A percentile compares a stretch with the other conserved stretches of the same genome.
phyloP scores from a whole-genome alignment of 2,113 vertebrate genomes.

The Myanophis thanlyinensis region DNA sequence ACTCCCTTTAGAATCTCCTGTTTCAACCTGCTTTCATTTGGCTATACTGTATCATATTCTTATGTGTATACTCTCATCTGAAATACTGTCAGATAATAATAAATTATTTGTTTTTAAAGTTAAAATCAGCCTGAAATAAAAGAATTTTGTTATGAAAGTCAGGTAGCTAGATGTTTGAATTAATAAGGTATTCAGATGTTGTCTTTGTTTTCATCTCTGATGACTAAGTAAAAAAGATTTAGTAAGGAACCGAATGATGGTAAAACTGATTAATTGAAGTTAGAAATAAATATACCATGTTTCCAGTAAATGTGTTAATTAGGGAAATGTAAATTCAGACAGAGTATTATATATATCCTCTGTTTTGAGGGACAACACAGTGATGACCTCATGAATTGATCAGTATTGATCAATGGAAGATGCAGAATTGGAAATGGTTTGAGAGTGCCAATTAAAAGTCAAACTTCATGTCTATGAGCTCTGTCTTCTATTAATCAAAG shows the following conservation, averaged over 20 bases:
- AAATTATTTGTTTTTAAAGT: not conserved
- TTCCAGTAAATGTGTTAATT: not conserved
- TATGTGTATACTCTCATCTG: not conserved
- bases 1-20: not conserved
- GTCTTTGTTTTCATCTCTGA: not conserved
- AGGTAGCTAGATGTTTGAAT: not conserved
- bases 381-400: not conserved
- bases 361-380: not conserved
- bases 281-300: not conserved
- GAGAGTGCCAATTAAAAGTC: not conserved
- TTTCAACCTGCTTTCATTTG: not conserved
- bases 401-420: slow-evolving; percentile 3
- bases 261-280: not conserved
- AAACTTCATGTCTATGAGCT: not conserved
- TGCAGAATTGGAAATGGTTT: slow-evolving; percentile 14
- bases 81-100: not conserved
- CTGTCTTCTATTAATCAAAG: not conserved
- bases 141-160: not conserved
- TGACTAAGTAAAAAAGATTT: not conserved
- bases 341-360: not conserved
- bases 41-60: not conserved
- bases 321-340: not conserved
- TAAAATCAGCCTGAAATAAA: not conserved
- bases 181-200: not conserved
- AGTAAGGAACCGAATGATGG: not conserved